A percentile compares a stretch with the other conserved stretches of the same genome.
Conservation (phyloP, 2,797 vertebrate genomes). For the Acanthurus lineatus region DNA sequence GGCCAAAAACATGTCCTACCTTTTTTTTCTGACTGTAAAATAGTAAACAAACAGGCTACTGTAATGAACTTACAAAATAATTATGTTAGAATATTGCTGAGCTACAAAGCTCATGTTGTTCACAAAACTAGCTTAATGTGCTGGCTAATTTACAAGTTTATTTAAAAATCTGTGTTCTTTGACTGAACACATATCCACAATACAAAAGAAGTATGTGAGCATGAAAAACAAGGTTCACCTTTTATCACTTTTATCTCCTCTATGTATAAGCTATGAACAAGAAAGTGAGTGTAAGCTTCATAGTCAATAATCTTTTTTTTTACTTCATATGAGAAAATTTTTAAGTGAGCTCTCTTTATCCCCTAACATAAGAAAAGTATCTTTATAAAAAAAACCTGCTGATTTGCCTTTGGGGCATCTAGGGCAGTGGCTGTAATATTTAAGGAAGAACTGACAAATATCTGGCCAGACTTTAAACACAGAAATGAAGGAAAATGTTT, state of each 20-base stretch:
- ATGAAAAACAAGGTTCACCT: not conserved
- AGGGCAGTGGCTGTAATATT: not conserved
- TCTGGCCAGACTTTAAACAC: not conserved
- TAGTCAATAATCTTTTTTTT: not conserved
- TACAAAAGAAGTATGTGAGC: conserved; percentile 1
- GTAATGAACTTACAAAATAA: not conserved
- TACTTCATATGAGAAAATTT: not conserved
- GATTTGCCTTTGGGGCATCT: not conserved
- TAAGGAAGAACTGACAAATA: not conserved
- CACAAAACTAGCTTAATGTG: not conserved
- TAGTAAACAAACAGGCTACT: not conserved
- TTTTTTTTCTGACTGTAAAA: not conserved
- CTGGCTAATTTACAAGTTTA: conserved; percentile 10
- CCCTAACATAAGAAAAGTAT: not conserved
- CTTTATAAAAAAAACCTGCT: not conserved
- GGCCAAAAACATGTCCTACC: too few relatives aligned
- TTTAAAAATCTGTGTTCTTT: conserved; percentile 1
- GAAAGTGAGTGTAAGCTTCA: not conserved
- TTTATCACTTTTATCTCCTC: conserved; percentile 5
- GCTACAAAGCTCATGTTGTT: not conserved
- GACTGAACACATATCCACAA: conserved; percentile 8
- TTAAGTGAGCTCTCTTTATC: not conserved
- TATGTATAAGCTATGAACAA: not conserved
- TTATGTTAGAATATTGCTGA: not conserved
- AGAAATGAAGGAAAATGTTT: conserved; percentile 12